Evolutionary conservation across 1,140 invertebrate species (phyloP).

Genomic region (Drosophila sturtevanti): DNA sequence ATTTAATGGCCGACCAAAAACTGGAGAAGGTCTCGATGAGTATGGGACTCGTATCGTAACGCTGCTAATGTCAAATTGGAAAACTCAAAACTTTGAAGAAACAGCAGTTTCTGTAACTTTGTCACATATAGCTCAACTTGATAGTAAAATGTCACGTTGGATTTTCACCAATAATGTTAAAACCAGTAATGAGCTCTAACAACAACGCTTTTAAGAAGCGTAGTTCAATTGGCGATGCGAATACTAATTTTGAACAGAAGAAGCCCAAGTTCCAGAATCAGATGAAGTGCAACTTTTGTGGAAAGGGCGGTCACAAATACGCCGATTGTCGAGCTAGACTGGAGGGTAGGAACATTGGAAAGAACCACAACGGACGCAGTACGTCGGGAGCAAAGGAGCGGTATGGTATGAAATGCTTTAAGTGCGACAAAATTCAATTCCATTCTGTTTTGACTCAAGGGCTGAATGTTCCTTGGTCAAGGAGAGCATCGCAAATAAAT

Average conservation of each 20-base stretch:
- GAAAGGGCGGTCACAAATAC: no score
- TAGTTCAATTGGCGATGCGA: background rate
- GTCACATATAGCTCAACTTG: slow-evolving; percentile 37
- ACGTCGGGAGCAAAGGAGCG: no score
- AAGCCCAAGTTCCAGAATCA: no score
- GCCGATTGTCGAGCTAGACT: no score
- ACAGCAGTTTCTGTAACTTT: slow-evolving; percentile 23
- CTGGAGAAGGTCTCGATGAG: no score
- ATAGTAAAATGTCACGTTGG: slow-evolving; percentile 23
- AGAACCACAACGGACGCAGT: no score
- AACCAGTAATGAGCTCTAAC: slow-evolving; percentile 25
- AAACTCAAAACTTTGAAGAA: slow-evolving; percentile 11
- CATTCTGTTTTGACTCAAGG: no score
- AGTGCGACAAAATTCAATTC: background rate
- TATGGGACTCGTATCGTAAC: slow-evolving; percentile 18
- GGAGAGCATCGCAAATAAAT: no score
- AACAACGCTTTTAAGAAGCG: slow-evolving; percentile 38
- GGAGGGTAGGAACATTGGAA: no score
- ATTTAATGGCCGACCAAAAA: no score
- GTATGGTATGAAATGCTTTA: background rate
- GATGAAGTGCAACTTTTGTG: no score
- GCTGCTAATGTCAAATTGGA: slow-evolving; percentile 17
- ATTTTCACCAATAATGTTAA: slow-evolving; percentile 26
- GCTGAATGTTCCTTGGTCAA: background rate
- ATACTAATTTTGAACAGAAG: no score